Percentiles rank a stretch among this genome's conserved stretches.
Evolutionary conservation across 2,113 vertebrate species (phyloP).

Genomic region (Mustela nigripes): DNA sequence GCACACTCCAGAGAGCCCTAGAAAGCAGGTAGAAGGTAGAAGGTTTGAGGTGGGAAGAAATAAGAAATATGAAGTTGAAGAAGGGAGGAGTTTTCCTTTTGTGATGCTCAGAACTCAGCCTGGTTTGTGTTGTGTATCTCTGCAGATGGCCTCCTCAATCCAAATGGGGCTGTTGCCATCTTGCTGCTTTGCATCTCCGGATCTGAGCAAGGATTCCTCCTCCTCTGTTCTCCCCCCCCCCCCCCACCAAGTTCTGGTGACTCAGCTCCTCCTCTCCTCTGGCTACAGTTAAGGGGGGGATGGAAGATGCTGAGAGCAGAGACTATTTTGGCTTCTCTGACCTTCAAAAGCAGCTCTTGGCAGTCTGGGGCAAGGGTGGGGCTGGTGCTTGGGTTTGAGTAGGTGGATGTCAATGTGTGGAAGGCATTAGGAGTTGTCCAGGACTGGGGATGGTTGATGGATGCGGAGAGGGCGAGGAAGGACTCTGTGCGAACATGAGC

Average conservation of each 20-base stretch:
- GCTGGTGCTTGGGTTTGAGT: slow-evolving; percentile 38
- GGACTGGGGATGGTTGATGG: slow-evolving; percentile 1
- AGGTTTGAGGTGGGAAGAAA: slow-evolving; percentile 18
- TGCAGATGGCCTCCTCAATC: slow-evolving; percentile 62
- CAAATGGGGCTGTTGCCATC: slow-evolving; percentile 62
- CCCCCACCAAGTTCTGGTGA: slow-evolving; percentile 52
- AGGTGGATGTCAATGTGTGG: neutral
- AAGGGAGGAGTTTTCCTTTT: slow-evolving; percentile 19
- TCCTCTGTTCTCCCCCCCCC: neutral
- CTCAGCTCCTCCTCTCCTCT: slow-evolving; percentile 79
- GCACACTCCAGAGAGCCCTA: slow-evolving; percentile 38
- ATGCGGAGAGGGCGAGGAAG: neutral
- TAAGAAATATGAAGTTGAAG: slow-evolving; percentile 31
- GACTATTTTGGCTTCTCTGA: slow-evolving; percentile 84
- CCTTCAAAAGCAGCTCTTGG: slow-evolving; percentile 79
- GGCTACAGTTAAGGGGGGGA: slow-evolving; percentile 57
- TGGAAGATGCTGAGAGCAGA: slow-evolving; percentile 73
- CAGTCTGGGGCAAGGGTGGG: slow-evolving; percentile 76
- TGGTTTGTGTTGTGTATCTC: slow-evolving; percentile 51
- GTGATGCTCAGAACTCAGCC: slow-evolving; percentile 5
- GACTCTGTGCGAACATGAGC: neutral
- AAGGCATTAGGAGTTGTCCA: slow-evolving; percentile 22
- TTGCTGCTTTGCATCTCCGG: slow-evolving; percentile 76
- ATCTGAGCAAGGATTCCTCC: slow-evolving; percentile 70
- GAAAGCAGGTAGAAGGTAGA: slow-evolving; percentile 55